A percentile compares a stretch with the other conserved stretches of the same genome.
Evolutionary conservation across 2,113 vertebrate species (phyloP).

Genomic region (Orthonyx spaldingii): DNA sequence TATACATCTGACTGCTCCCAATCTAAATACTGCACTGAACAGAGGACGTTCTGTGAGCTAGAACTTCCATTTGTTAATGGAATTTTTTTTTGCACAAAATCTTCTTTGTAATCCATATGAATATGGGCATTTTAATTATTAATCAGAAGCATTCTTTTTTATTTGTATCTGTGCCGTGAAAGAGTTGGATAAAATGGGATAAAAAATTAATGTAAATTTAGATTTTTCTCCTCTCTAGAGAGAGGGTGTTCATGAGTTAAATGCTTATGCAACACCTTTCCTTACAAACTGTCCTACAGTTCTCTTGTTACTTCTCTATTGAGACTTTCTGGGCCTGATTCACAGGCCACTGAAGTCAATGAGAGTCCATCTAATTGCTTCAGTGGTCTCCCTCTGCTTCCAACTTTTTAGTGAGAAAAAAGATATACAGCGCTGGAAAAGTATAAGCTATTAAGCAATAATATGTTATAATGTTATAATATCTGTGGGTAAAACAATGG

Average conservation of each 20-base stretch:
- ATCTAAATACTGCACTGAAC: neutral
- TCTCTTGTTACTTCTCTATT: neutral
- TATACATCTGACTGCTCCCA: neutral
- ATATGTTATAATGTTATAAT: neutral
- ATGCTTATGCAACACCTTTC: slow-evolving; percentile 48
- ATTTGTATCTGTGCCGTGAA: slow-evolving; percentile 15
- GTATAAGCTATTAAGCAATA: neutral
- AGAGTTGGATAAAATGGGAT: neutral
- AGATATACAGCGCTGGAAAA: neutral
- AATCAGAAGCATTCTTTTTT: neutral
- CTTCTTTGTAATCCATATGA: slow-evolving; percentile 6
- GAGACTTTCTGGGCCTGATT: neutral
- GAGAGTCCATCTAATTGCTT: neutral
- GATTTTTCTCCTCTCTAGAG: slow-evolving; percentile 2
- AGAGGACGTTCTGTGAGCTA: neutral
- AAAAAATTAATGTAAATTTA: slow-evolving; percentile 13
- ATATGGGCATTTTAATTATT: slow-evolving; percentile 44
- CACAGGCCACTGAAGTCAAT: neutral
- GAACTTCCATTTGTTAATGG: slow-evolving; percentile 7
- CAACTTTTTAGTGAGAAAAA: neutral
- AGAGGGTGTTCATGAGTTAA: slow-evolving; percentile 27
- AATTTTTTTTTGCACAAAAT: slow-evolving; percentile 15
- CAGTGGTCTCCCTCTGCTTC: neutral
- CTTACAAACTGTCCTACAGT: neutral
- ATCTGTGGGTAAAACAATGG: neutral